phyloP scores from a whole-genome alignment of 2,797 vertebrate species.

The Galagoides demidoff region DNA sequence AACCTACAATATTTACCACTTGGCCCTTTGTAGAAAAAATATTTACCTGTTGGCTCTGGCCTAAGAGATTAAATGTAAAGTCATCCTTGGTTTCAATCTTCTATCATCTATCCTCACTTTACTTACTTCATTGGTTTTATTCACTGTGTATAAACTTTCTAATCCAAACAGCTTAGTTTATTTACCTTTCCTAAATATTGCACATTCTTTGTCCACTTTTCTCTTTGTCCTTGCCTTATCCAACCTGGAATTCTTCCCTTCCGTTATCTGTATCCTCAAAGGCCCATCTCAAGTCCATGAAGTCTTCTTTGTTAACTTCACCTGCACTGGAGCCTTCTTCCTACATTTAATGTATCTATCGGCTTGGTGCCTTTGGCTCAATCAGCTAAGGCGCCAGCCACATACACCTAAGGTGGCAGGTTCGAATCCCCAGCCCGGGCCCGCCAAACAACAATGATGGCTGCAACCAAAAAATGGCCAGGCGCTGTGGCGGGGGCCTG shows the following conservation, averaged over 20 bases:
- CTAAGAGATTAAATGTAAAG: constrained; percentile 12
- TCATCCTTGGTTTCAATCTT: background rate
- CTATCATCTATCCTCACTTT: background rate
- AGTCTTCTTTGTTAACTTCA: background rate
- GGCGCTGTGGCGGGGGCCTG: no score
- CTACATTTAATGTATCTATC: background rate
- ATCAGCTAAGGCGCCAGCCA: no score
- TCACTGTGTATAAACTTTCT: background rate
- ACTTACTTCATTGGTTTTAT: background rate
- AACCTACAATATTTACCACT: background rate
- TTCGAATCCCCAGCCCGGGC: no score
- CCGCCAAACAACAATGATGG: no score
- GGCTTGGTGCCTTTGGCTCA: no score
- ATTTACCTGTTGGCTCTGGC: background rate
- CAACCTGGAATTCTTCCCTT: background rate
- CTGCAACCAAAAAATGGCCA: no score
- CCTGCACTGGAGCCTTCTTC: background rate
- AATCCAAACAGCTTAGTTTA: background rate
- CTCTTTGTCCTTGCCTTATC: background rate
- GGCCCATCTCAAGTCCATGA: background rate
- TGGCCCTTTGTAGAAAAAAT: background rate
- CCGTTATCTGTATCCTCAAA: background rate
- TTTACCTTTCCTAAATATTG: background rate
- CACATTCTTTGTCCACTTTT: background rate
- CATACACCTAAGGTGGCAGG: no score